A percentile compares a stretch with the other conserved stretches of the same genome.
Conservation (phyloP, 2,113 vertebrate genomes). For the Periophthalmus modestus region DNA sequence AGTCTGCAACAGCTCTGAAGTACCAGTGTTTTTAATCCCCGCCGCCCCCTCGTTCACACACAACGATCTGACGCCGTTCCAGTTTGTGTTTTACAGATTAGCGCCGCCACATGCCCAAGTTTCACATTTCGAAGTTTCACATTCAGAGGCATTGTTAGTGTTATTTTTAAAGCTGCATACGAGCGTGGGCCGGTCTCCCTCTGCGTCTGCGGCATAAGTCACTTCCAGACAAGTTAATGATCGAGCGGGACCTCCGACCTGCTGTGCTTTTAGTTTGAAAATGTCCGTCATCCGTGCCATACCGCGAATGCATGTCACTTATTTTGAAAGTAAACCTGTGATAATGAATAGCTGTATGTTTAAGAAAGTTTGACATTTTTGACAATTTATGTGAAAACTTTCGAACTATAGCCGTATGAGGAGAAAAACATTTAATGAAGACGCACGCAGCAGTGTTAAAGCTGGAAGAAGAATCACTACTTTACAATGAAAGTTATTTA, state of each 20-base stretch:
- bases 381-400: neutral
- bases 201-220: conserved; percentile 27
- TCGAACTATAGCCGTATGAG: neutral
- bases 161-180: conserved; percentile 18
- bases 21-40: conserved; percentile 21
- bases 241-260: conserved; percentile 17
- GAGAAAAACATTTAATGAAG: neutral
- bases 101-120: conserved; percentile 10
- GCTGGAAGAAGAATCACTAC: no score
- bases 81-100: conserved; percentile 39
- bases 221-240: conserved; percentile 37
- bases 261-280: conserved; percentile 36
- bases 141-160: conserved; percentile 16
- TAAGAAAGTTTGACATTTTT: neutral
- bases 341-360: neutral
- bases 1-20: neutral
- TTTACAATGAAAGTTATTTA: no score
- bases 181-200: conserved; percentile 36
- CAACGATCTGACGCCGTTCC: conserved; percentile 41
- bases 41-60: conserved; percentile 16
- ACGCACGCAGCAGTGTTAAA: no score
- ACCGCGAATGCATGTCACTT: neutral
- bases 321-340: no score
- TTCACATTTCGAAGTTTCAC: conserved; percentile 17
- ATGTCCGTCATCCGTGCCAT: neutral